These are phyloP conservation scores for Bedellia somnulentella DNA, from an alignment of 2,888 invertebrate genomes.

Conservation along the genomic window DNA sequence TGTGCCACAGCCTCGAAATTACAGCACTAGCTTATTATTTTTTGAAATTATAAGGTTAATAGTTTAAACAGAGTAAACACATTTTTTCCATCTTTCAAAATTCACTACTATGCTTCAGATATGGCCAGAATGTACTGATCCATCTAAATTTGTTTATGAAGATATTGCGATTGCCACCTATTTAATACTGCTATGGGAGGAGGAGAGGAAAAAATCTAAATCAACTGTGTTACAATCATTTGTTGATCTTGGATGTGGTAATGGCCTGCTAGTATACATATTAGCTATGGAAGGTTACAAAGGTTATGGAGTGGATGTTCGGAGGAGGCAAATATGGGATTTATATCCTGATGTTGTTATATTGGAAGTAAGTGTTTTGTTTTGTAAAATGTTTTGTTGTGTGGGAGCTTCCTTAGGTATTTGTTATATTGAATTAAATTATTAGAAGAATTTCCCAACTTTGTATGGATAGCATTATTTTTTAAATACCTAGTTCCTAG, in stretches of 20 bases:
- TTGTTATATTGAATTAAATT: no score
- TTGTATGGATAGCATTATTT: no score
- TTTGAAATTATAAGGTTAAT: neutral
- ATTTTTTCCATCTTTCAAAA: neutral
- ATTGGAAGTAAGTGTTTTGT: conserved; percentile 71
- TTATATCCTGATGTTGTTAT: conserved; percentile 66
- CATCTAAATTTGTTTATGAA: conserved; percentile 93
- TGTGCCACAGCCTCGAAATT: no score
- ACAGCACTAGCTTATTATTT: no score
- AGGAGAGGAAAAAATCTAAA: conserved; percentile 40
- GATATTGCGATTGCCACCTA: conserved; percentile 94
- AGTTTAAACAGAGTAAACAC: neutral
- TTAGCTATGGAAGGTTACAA: conserved; percentile 79
- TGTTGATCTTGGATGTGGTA: conserved; percentile 96
- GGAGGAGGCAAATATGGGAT: conserved; percentile 87
- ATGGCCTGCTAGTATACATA: conserved; percentile 90
- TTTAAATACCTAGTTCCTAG: no score
- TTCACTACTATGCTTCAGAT: conserved; percentile 51
- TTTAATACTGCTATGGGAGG: conserved; percentile 78
- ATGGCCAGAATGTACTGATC: conserved; percentile 94
- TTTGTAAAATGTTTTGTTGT: no score
- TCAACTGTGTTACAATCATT: conserved; percentile 62
- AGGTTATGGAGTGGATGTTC: conserved; percentile 83
- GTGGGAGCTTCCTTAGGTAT: no score
- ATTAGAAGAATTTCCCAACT: no score